Evolutionary conservation across 2,888 invertebrate genomes (phyloP), one percentile per base, ranked within the genome.

Genomic region (Diloba caeruleocephala): DNA sequence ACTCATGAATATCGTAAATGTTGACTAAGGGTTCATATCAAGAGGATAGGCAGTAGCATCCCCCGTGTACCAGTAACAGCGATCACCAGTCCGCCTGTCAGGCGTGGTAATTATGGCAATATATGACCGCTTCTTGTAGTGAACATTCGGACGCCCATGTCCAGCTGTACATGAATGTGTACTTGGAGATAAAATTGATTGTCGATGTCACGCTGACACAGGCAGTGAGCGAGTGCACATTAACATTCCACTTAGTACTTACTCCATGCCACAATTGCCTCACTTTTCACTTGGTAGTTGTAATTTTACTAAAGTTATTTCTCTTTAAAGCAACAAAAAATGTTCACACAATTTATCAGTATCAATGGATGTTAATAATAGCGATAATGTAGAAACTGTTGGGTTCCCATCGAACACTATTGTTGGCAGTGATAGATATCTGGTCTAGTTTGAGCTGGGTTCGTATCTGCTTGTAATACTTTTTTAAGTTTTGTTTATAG

Each of bases 391-490:
- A 48, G 56, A 57, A 54, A 58, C 34, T 4, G 53, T 34, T 54
- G 17, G 26, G 56, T 65, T 74, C 72, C 51, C 74, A 74, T 62
- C 56, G 55, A 38, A 53, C 34, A 31, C 60, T 56, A 68, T 75
- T 69, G 67, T 64, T 50, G 3, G 1, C 9, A 5, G 3, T 54
- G 62, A 71, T 69, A 60, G 57, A 56, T 59, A 54, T 63, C 60
- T 74, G 68, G 36, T 42, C 77, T 69, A 68, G 54, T 70, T 75
- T 45, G 21, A 1, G 17, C 5, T 10, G 14, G 8, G 26, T 14
- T 33, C 8, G 12, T 46, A 13, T n/a, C 13, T 19, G 52, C 37
- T 23, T 64, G 32, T 23, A 31, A 41, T 39, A 19, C 3, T 12
- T 19, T 29, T 29, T 29, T 29, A 12, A 21, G 6, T 13, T 41